Conservation (phyloP, 2,888 invertebrate genomes). For the Anoplius nigerrimus region DNA sequence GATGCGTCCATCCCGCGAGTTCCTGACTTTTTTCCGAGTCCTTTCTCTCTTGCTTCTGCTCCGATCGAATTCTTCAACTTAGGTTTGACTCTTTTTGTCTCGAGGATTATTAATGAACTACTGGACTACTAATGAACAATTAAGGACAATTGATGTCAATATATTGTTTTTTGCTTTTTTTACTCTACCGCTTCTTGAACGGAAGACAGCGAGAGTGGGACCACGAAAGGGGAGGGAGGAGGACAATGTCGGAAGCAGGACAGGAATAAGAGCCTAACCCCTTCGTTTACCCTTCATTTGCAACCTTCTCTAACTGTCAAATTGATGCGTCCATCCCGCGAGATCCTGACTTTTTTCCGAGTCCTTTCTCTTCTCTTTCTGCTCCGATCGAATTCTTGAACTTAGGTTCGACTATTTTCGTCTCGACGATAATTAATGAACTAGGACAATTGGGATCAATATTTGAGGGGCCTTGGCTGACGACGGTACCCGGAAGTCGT, state of each 20-base stretch:
- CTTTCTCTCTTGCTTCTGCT: not conserved
- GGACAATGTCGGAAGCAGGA: not conserved
- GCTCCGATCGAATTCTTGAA: not conserved
- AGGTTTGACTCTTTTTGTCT: not conserved
- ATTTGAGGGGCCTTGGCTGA: constrained; percentile 37
- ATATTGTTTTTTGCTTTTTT: constrained; percentile 46
- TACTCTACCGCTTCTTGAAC: constrained; percentile 7
- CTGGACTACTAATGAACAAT: not conserved
- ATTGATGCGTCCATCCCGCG: constrained; percentile 5
- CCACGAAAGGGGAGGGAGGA: not conserved
- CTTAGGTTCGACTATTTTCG: not conserved
- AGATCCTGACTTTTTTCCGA: not conserved
- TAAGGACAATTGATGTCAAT: constrained; percentile 35
- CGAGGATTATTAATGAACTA: not conserved
- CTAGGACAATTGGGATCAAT: constrained; percentile 35
- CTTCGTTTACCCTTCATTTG: not conserved
- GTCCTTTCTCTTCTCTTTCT: constrained; percentile 2
- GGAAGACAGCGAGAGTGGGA: constrained; percentile 17
- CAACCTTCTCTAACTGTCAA: not conserved
- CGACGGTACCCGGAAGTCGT: not conserved
- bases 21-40: not conserved
- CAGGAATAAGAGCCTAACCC: not conserved
- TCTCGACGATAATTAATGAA: not conserved
- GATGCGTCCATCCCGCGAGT: not conserved
- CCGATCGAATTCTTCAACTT: not conserved